Percentiles rank a stretch among this genome's conserved stretches.
phyloP scores from a whole-genome alignment of 2,113 vertebrate species.

The Vidua chalybeata region DNA sequence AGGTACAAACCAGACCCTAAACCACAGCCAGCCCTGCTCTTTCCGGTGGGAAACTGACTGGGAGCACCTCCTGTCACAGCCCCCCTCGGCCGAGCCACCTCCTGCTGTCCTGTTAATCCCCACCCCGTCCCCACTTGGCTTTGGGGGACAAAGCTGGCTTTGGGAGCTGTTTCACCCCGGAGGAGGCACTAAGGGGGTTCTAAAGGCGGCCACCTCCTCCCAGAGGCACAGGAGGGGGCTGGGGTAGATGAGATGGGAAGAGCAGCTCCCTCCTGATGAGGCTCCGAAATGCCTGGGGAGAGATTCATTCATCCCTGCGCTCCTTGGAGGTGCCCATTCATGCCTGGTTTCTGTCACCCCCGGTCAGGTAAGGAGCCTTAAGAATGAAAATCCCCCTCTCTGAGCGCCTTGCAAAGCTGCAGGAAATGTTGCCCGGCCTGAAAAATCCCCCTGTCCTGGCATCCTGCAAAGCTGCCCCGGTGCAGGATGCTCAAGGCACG shows the following conservation, averaged over 20 bases:
- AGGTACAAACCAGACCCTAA: neutral
- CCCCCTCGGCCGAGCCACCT: neutral
- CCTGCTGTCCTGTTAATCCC: neutral
- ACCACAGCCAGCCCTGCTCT: neutral
- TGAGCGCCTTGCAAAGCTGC: neutral
- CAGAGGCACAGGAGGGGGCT: neutral
- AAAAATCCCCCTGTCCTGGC: neutral
- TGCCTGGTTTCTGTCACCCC: neutral
- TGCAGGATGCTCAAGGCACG: neutral
- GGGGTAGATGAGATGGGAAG: neutral
- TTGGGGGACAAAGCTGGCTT: rapidly evolving
- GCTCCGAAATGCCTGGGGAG: neutral
- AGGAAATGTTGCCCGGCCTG: neutral
- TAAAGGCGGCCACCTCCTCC: neutral
- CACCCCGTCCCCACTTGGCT: neutral
- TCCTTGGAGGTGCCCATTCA: neutral
- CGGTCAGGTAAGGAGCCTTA: rapidly evolving
- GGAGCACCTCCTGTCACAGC: rapidly evolving
- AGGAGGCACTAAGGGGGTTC: neutral
- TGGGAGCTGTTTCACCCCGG: neutral
- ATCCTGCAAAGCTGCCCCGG: neutral
- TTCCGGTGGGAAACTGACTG: rapidly evolving
- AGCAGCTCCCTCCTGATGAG: neutral
- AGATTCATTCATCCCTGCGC: neutral
- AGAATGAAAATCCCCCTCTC: neutral